Conservation (phyloP, 35 echinoderm and acorn worm species). For the Strongylocentrotus purpuratus region DNA sequence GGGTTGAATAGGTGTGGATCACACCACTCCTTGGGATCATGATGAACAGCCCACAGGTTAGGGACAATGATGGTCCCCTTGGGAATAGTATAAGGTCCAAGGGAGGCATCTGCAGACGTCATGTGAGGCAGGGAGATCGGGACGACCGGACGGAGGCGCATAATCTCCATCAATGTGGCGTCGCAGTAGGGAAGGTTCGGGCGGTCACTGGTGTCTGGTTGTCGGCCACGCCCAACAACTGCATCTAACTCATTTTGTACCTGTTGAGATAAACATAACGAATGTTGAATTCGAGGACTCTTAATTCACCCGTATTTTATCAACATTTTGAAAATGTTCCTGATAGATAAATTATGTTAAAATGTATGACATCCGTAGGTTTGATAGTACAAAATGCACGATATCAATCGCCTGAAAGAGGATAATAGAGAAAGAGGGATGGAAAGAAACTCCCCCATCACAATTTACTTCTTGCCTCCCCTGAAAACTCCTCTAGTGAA, state of each 20-base stretch:
- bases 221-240: conserved; percentile 49
- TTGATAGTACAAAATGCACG: too few relatives aligned
- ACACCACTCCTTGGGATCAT: conserved; percentile 59
- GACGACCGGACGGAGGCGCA: conserved; percentile 55
- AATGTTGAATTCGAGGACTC: too few relatives aligned
- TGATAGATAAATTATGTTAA: too few relatives aligned
- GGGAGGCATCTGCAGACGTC: conserved; percentile 41
- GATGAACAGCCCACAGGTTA: conserved; percentile 73
- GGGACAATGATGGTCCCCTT: conserved; percentile 70
- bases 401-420: too few relatives aligned
- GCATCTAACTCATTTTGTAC: conserved; percentile 62
- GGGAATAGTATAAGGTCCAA: conserved; percentile 61
- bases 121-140: conserved; percentile 58
- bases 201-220: conserved; percentile 39
- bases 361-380: too few relatives aligned
- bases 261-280: background rate
- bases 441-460: too few relatives aligned
- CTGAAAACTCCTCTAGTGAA: too few relatives aligned
- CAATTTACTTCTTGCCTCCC: too few relatives aligned
- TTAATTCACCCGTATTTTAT: too few relatives aligned
- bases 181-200: conserved; percentile 49
- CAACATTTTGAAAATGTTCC: too few relatives aligned
- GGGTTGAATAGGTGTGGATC: conserved; percentile 75
- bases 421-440: too few relatives aligned
- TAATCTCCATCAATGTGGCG: conserved; percentile 72